Base-by-base conservation (phyloP, 2,797 vertebrate species). In the Synaphobranchus kaupii region DNA sequence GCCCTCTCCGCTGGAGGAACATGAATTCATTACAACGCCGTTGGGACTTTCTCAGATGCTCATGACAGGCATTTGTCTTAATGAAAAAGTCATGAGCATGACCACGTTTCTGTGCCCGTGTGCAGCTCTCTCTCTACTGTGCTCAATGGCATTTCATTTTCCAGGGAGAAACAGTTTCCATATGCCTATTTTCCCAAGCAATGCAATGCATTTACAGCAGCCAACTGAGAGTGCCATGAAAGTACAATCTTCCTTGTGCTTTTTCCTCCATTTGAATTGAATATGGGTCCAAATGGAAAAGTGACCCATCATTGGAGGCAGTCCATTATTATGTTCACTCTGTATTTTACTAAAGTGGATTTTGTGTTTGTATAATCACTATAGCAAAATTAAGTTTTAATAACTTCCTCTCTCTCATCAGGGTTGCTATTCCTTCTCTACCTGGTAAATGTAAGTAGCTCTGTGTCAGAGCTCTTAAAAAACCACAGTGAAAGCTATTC, bases 81-180 rank as follows among this genome's bases (percentile, higher is more conserved):
- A 68, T 68, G 63, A 68, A 68, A 68, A 68, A 68, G 63, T 68
- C 63, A 68, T 28, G 63, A 68, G 63, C 63, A 28, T n/a, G 63
- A 68, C 25, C 63, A 68, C 63, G 63, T 28, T 68, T 10, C 63
- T 28, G 7, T 10, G 63, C 63, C 63, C 6, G 63, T 68, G n/a
- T 68, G n/a, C 25, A 0, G 25, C 63, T 68, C n/a, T 28, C n/a
- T 8, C 13, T 28, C 63, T 10, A 28, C 10, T 5, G 63, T 25
- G 8, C 63, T 68, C 63, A 68, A 10, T 28, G 63, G 8, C 63
- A 28, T 68, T 68, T 68, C 15, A 68, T 28, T 68, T 68, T 68
- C 25, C 63, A 28, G 25, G 5, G n/a, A 28, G 63, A 28, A 68
- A 68, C 63, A 25, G 1, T 58, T 68, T 68, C 63, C 63, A 68